phyloP scores from a whole-genome alignment of 2,797 vertebrate genomes.

The Basileuterus tristriatus region DNA sequence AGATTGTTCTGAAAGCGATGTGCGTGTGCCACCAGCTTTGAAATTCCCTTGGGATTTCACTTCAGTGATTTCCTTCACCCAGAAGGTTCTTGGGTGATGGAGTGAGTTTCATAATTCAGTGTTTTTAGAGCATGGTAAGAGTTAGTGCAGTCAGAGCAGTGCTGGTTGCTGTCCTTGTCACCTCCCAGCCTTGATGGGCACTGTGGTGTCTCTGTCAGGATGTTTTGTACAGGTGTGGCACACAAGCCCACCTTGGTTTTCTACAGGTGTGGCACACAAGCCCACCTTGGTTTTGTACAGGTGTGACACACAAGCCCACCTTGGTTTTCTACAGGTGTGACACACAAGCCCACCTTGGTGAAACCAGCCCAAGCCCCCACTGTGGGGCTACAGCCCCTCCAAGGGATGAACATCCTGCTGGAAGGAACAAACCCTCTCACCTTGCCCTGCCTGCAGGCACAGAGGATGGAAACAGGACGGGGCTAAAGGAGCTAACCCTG shows the following conservation, averaged over 20 bases:
- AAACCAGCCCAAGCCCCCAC: neutral
- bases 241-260: neutral
- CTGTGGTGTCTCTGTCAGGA: neutral
- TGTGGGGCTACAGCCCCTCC: neutral
- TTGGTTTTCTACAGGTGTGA: neutral
- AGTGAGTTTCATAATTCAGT: neutral
- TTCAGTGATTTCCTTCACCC: neutral
- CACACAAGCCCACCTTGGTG: neutral
- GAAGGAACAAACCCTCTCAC: neutral
- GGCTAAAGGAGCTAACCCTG: neutral
- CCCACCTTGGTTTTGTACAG: neutral
- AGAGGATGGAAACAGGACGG: rapidly evolving
- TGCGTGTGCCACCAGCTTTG: rapidly evolving
- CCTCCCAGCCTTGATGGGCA: neutral
- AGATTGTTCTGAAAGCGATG: rapidly evolving
- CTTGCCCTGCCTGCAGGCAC: neutral
- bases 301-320: neutral
- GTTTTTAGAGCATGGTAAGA: neutral
- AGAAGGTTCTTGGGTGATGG: neutral
- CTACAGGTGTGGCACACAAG: neutral
- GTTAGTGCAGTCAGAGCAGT: neutral
- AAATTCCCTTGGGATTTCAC: neutral
- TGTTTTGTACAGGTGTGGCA: neutral
- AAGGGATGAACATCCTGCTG: neutral
- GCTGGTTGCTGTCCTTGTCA: neutral